These are phyloP conservation scores for Frieseomelitta varia DNA, from an alignment of 1,140 invertebrate species.

Conservation along the genomic window DNA sequence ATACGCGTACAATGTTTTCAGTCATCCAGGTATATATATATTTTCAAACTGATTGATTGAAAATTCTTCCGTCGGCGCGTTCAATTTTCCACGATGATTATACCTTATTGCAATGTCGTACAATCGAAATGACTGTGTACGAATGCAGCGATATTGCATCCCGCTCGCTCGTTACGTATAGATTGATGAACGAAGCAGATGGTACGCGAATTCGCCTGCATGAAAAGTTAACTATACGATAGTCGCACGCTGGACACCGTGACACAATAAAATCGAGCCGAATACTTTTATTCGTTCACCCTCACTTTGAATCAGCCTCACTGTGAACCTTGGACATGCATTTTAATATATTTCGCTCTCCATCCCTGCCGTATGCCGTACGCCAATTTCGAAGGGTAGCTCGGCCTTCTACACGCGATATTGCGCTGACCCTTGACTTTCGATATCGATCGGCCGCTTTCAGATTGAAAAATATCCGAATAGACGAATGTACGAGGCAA, in stretches of 20 bases:
- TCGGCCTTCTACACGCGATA: slow-evolving; percentile 2
- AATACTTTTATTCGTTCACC: slow-evolving; percentile 46
- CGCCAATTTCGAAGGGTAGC: slow-evolving; percentile 47
- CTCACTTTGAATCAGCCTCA: not conserved
- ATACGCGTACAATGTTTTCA: not conserved
- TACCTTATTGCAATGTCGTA: not conserved
- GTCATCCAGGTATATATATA: not conserved
- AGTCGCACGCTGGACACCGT: not conserved
- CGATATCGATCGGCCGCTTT: slow-evolving; percentile 20
- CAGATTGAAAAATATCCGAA: not conserved
- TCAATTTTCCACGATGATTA: not conserved
- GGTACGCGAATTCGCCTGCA: slow-evolving; percentile 47
- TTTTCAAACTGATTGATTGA: not conserved
- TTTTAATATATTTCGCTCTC: slow-evolving; percentile 66
- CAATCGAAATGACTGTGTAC: not conserved
- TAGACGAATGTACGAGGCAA: not conserved
- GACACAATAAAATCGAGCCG: slow-evolving; percentile 53
- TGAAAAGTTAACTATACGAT: slow-evolving; percentile 14
- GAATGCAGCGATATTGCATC: not conserved
- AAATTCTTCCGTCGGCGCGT: not conserved
- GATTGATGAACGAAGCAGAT: slow-evolving; percentile 47
- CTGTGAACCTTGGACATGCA: slow-evolving; percentile 31
- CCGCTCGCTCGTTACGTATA: not conserved
- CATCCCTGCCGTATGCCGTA: slow-evolving; percentile 37
- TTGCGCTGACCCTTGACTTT: slow-evolving; percentile 10